phyloP scores from a whole-genome alignment of 2,797 vertebrate genomes.

The Bradypus variegatus region DNA sequence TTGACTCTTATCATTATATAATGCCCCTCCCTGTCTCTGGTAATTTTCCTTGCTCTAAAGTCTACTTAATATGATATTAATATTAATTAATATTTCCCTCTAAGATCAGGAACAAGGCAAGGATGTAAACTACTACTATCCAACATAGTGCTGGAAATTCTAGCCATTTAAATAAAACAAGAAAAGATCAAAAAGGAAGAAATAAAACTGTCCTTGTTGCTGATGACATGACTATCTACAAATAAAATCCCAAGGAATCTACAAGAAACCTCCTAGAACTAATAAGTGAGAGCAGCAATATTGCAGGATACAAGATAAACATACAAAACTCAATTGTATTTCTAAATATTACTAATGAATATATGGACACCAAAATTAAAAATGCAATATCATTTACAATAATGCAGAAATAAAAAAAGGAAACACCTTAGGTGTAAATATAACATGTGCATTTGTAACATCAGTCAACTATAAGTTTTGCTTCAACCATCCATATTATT shows the following conservation, averaged over 20 bases:
- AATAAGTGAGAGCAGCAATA: neutral
- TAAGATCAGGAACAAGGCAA: neutral
- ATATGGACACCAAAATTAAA: neutral
- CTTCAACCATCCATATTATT: too few relatives aligned
- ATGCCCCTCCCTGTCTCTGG: neutral
- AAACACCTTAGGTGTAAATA: neutral
- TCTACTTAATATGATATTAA: neutral
- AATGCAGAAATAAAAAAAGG: neutral
- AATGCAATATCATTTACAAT: neutral
- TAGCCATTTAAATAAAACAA: neutral
- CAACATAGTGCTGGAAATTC: neutral
- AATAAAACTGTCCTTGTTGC: neutral
- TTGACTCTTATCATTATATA: neutral
- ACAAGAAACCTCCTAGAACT: neutral
- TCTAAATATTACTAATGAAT: neutral
- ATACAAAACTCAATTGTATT: neutral
- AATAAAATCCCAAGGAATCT: neutral
- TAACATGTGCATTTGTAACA: neutral
- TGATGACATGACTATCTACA: neutral
- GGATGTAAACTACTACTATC: neutral
- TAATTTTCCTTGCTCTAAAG: neutral
- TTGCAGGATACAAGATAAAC: neutral
- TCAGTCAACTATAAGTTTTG: too few relatives aligned
- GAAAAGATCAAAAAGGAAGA: neutral
- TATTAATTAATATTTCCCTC: neutral